A percentile compares a stretch with the other conserved stretches of the same genome.
Conservation (phyloP, 2,113 vertebrate genomes). For the Ptilonorhynchus violaceus region DNA sequence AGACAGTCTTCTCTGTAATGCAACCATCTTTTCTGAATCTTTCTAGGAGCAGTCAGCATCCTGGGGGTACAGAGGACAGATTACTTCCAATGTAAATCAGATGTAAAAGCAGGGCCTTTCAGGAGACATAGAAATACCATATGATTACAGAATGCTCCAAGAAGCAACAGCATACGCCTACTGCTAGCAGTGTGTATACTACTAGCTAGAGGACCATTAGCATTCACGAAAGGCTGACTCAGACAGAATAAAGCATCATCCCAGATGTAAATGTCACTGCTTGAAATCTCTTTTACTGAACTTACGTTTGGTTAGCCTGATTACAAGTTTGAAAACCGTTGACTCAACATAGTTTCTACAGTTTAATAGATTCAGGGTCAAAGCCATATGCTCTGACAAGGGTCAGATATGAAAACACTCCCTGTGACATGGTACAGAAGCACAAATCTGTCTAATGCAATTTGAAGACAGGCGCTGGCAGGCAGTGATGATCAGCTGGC, state of each 20-base stretch:
- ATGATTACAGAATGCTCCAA: neutral
- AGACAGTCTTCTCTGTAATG: neutral
- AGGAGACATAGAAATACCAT: neutral
- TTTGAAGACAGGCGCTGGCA: neutral
- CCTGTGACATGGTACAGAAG: neutral
- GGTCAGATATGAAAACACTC: neutral
- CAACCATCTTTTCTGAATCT: neutral
- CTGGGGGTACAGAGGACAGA: neutral
- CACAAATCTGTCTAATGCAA: neutral
- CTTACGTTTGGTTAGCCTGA: neutral
- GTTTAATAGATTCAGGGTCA: constrained; percentile 15
- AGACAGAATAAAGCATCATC: neutral
- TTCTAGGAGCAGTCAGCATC: neutral
- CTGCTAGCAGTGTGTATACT: neutral
- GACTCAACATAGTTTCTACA: neutral
- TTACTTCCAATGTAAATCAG: neutral
- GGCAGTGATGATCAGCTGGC: neutral
- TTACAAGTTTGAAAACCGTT: neutral
- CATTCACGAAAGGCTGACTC: neutral
- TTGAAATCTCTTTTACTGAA: neutral
- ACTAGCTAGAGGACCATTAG: neutral
- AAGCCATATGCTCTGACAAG: constrained; percentile 25
- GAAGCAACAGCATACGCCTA: neutral
- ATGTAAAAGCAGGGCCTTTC: neutral
- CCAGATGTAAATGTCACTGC: neutral